Evolutionary conservation across 1,140 invertebrate species (phyloP).

Genomic region (Drosophila kepulauana): DNA sequence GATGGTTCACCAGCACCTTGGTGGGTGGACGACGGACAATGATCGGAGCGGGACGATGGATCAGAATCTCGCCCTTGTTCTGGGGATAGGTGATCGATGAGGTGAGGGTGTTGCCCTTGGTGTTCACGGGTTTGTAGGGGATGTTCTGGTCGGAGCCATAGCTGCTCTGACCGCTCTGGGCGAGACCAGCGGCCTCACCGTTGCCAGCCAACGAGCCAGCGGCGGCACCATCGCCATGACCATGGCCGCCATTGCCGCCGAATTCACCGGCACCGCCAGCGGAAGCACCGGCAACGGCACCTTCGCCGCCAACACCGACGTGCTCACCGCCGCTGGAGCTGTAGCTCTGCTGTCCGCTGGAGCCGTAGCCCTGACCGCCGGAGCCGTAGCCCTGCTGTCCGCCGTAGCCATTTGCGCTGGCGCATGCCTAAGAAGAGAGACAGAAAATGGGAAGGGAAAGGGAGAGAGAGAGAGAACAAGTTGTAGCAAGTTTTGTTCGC

Average conservation of each 20-base stretch:
- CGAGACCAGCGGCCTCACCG: constrained; percentile 60
- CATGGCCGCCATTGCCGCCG: constrained; percentile 45
- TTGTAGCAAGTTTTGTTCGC: background rate
- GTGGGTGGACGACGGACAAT: constrained; percentile 83
- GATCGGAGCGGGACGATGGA: constrained; percentile 82
- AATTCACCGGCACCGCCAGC: constrained; percentile 55
- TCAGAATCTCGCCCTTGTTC: constrained; percentile 83
- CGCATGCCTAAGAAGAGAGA: constrained; percentile 61
- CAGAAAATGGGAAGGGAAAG: background rate
- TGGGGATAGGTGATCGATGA: constrained; percentile 81
- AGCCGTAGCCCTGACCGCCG: constrained; percentile 41
- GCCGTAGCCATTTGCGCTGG: constrained; percentile 65
- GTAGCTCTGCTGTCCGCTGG: constrained; percentile 54
- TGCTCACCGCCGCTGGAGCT: constrained; percentile 38
- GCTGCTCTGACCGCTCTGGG: constrained; percentile 64
- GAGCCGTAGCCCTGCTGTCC: constrained; percentile 59
- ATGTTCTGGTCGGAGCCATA: constrained; percentile 76
- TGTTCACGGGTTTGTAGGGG: constrained; percentile 76
- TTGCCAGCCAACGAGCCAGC: constrained; percentile 43
- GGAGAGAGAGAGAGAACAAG: constrained; percentile 1
- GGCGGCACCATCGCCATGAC: constrained; percentile 41
- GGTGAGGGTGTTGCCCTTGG: constrained; percentile 78
- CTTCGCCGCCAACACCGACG: constrained; percentile 16
- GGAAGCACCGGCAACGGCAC: constrained; percentile 52
- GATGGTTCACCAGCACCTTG: constrained; percentile 82